Evolutionary conservation across 2,888 invertebrate species (phyloP), one percentile per base, ranked within the genome.

Genomic region (Pheosia gnoma): DNA sequence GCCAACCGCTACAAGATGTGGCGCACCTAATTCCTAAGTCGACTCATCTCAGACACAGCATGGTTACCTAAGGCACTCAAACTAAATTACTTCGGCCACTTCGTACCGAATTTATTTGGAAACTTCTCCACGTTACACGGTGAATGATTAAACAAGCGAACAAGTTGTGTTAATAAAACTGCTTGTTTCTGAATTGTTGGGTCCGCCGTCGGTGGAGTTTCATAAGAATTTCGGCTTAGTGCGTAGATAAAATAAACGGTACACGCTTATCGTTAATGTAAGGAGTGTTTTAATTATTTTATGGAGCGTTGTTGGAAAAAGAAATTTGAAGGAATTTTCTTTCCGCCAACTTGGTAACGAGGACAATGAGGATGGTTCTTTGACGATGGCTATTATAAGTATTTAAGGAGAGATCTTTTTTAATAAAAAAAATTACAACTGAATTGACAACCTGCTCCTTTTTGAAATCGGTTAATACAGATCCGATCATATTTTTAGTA

Each of bases 121-220:
- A 85, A 85, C 76, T 84, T 84, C 71, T 74, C 67, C 76, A 79
- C 74, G 80, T 80, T 79, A 79, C 79, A 74, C 71, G 64, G 68
- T 74, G 75, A 81, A 84, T 84, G 82, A 85, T 84, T 85, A 81
- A 83, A 82, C 78, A 80, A 78, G 72, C 66, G 71, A 81, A 80
- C 73, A 81, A 79, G 66, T 80, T 77, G 66, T 73, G 78, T 81
- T 81, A 79, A 78, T 83, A 82, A 82, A 83, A 83, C 80, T 81
- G 75, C 79, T 76, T 72, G 79, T 75, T 75, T 71, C 54, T 72
- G 73, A 78, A 81, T 81, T 83, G 79, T 83, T 74, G 57, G 65
- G 71, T 25, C 25, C 73, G 72, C 78, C 61, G 62, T 65, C 54
- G 59, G 57, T n/a, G 61, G 74, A 79, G 63, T 78, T 79, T 75